phyloP scores from a whole-genome alignment of 2,888 invertebrate species.

The Drosophila anomelani region DNA sequence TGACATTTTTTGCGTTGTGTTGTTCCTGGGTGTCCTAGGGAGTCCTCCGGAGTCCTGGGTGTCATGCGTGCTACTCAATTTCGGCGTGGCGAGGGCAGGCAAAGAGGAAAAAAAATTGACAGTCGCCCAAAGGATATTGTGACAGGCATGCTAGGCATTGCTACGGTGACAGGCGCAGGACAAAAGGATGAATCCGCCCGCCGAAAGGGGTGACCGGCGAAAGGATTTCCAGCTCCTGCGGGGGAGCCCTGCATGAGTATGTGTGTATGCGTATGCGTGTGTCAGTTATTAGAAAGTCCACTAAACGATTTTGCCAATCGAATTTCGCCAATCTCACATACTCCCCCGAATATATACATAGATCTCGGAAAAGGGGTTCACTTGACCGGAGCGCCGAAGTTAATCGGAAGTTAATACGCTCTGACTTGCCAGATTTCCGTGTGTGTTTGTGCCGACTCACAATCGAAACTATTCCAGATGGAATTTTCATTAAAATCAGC shows the following conservation, averaged over 20 bases:
- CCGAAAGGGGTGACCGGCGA: constrained; percentile 61
- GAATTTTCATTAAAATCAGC: constrained; percentile 81
- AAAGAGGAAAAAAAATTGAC: constrained; percentile 56
- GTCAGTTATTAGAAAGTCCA: constrained; percentile 69
- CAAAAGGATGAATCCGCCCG: constrained; percentile 47
- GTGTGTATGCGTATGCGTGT: background rate
- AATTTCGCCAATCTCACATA: constrained; percentile 69
- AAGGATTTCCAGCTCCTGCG: constrained; percentile 42
- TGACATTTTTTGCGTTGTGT: constrained; percentile 37
- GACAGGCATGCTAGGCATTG: constrained; percentile 71
- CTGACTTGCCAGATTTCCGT: constrained; percentile 78
- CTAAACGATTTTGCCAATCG: constrained; percentile 80
- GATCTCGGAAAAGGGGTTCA: constrained; percentile 63
- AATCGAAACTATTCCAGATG: constrained; percentile 75
- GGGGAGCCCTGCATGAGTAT: background rate
- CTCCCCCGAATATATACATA: constrained; percentile 20
- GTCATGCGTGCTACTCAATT: constrained; percentile 70
- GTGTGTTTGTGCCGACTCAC: constrained; percentile 56
- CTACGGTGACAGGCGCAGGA: constrained; percentile 67
- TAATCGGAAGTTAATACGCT: constrained; percentile 84
- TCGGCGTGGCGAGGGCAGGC: constrained; percentile 40
- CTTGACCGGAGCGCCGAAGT: constrained; percentile 79
- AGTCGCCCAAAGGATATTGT: constrained; percentile 79
- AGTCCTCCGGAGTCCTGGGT: constrained; percentile 49
- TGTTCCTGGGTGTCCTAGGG: constrained; percentile 18